Evolutionary conservation across 2,113 vertebrate species (phyloP).

Genomic region (Pollachius pollachius): DNA sequence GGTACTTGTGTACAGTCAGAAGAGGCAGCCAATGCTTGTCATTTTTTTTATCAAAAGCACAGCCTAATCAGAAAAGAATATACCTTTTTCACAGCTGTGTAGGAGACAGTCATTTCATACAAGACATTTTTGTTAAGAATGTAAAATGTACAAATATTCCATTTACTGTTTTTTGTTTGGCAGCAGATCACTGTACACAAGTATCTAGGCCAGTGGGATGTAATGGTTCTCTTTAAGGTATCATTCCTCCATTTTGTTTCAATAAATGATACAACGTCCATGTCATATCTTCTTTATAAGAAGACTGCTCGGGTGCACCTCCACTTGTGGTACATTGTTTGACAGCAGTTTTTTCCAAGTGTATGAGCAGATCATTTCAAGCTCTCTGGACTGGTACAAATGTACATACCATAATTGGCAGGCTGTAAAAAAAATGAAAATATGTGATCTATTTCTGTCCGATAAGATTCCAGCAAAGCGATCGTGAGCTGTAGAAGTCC

Average conservation of each 20-base stretch:
- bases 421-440: constrained; percentile 32
- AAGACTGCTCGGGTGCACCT: constrained; percentile 73
- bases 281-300: constrained; percentile 82
- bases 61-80: constrained; percentile 45
- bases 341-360: constrained; percentile 62
- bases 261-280: constrained; percentile 61
- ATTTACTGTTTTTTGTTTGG: constrained; percentile 43
- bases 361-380: constrained; percentile 51
- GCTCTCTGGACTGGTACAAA: constrained; percentile 51
- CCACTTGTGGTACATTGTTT: constrained; percentile 60
- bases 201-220: constrained; percentile 30
- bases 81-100: constrained; percentile 11
- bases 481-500: constrained; percentile 32
- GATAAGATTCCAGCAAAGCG: constrained; percentile 42
- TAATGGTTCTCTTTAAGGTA: constrained; percentile 37
- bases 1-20: constrained; percentile 60
- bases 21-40: constrained; percentile 54
- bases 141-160: constrained; percentile 36
- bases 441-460: constrained; percentile 40
- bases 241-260: constrained; percentile 46
- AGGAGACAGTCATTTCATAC: neutral
- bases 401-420: constrained; percentile 53
- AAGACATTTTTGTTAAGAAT: constrained; percentile 27
- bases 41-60: constrained; percentile 67
- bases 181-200: constrained; percentile 57